Evolutionary conservation across 2,797 vertebrate species (phyloP), one percentile per base, ranked within the genome.

Genomic region (Acridotheres tristis): DNA sequence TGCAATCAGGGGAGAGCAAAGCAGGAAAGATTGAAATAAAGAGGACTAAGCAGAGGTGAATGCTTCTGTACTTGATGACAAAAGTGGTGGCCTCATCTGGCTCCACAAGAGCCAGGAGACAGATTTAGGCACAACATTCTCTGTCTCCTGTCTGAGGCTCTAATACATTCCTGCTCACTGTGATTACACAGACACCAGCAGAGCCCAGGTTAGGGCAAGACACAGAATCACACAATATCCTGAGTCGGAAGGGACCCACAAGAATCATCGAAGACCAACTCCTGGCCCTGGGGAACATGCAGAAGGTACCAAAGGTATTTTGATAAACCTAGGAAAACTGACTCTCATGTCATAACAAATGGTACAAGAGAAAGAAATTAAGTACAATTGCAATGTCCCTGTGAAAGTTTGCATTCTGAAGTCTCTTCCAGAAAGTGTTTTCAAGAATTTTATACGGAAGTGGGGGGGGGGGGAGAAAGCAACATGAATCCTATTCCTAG

Each of bases 391-490:
- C 27, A 66, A 13, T 0, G 1, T 40, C 14, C 53, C 4, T 20
- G 6, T 61, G 16, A 29, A 80, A 73, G 10, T 30, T 22, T 43
- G 42, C 19, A 61, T 29, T 23, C 50, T 38, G 32, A 83, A 85
- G 55, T 57, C 32, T 92, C 20, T 58, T 55, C 30, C 15, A 55
- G 12, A 7, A 81, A 47, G 8, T 10, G 15, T 36, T 63, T 10
- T 32, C 68, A 54, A 82, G 14, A 63, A 23, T 23, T 54, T 82
- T 72, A 47, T 42, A 27, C 2, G 4, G 29, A 21, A 17, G 9
- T 5, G 34, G 34, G 34, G 36, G 1, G 2, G 2, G 4, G 7
- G 5, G 4, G 3, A 3, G 16, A 7, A 7, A 12, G 15, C 15
- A 43, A 84, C 32, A 36, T 32, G 8, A 75, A 65, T 22, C 13